Evolutionary conservation across 2,797 vertebrate species (phyloP), one percentile per base, ranked within the genome.

Genomic region (Microctenopoma stevenorrisi): DNA sequence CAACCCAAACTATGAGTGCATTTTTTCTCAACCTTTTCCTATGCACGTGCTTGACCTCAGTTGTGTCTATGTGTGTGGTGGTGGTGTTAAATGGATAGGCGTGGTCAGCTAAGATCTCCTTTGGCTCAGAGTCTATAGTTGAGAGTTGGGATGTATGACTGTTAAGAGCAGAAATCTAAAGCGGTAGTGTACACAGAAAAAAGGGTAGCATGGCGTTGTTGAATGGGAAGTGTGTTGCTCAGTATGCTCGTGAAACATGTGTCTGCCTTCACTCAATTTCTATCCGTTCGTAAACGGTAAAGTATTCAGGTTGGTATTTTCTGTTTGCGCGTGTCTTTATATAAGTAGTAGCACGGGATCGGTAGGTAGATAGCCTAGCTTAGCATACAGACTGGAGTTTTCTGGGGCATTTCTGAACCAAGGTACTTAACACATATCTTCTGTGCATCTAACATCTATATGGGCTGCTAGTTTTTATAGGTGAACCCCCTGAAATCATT

Each of bases 31-130:
- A 9, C 13, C 22, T 58, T 53, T 55, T 78, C 71, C 33, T 56
- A 37, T 57, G 74, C 10, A 15, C 63, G 49, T 62, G 68, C 78
- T 86, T 83, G 81, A 87, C 81, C 81, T 87, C 79, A 80, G 69
- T 61, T 76, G 76, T 84, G 78, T 54, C 30, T 55, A 7, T 64
- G 46, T 62, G 59, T 63, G 68, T 59, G 40, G 49, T 69, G 74
- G 51, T 26, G 13, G 50, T 79, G 66, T 79, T 81, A 71, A 82
- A 85, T 72, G 54, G 68, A 65, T 73, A 64, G 84, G 83, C 18
- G 79, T 68, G 80, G 82, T 79, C 47, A 53, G 59, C 57, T 76
- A 46, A 74, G 49, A 47, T 70, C 64, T 76, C 43, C 77, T 65
- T 30, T 68, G 53, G 64, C 73, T 74, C 64, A 54, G 57, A 61